phyloP scores from a whole-genome alignment of 1,140 invertebrate species.

The Zelostemma sp. region DNA sequence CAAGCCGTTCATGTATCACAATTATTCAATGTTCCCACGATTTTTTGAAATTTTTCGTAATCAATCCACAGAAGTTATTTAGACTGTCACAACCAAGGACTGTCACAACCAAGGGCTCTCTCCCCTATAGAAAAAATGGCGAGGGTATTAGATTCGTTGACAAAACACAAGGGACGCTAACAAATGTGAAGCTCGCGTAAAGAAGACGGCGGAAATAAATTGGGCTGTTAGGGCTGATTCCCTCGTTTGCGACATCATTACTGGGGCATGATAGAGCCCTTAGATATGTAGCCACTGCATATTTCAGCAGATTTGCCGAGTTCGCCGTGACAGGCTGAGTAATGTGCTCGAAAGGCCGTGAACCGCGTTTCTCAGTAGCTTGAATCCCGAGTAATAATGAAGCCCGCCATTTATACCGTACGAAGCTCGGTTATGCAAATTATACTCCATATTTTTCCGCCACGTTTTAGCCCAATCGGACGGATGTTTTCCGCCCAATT shows the following conservation, averaged over 20 bases:
- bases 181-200: conserved; percentile 3
- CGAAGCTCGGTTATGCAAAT: conserved; percentile 60
- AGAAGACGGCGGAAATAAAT: conserved; percentile 41
- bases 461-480: conserved; percentile 23
- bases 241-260: conserved; percentile 49
- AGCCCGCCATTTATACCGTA: conserved; percentile 43
- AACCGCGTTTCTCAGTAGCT: conserved; percentile 29
- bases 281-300: conserved; percentile 46
- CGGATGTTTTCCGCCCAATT: too few relatives aligned
- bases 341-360: conserved; percentile 49
- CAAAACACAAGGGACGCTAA: not conserved
- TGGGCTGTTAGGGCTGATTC: conserved; percentile 45
- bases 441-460: conserved; percentile 53
- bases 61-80: too few relatives aligned
- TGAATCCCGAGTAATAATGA: conserved; percentile 45
- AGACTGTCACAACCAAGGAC: too few relatives aligned
- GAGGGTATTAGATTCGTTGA: too few relatives aligned
- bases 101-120: too few relatives aligned
- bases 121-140: too few relatives aligned
- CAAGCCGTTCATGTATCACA: too few relatives aligned
- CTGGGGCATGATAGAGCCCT: conserved; percentile 37
- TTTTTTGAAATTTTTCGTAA: too few relatives aligned
- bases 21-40: too few relatives aligned
- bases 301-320: conserved; percentile 57
- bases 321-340: conserved; percentile 53